Evolutionary conservation across 2,113 vertebrate genomes (phyloP).

Genomic region (Gobius niger): DNA sequence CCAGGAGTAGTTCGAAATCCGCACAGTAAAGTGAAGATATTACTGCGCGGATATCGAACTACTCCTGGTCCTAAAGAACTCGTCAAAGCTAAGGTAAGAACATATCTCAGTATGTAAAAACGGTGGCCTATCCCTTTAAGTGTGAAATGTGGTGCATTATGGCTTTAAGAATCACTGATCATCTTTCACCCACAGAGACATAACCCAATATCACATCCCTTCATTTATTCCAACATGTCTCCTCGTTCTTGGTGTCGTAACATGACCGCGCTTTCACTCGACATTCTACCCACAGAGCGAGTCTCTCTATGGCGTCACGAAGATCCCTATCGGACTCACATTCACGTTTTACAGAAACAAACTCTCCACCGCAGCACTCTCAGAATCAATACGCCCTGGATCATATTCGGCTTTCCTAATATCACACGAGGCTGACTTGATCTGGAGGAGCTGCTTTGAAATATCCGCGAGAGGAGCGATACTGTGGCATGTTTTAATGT

Average conservation of each 20-base stretch:
- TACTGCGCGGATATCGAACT: too few species aligned
- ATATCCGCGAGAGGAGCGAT: conserved; percentile 38
- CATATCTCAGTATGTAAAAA: too few species aligned
- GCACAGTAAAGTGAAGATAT: too few species aligned
- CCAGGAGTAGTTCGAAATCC: too few species aligned
- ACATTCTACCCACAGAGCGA: conserved; percentile 26
- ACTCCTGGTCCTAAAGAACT: too few species aligned
- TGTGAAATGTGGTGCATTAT: too few species aligned
- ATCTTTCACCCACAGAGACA: too few species aligned
- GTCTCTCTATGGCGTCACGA: conserved; percentile 26
- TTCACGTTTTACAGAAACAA: conserved; percentile 32
- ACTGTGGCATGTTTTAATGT: too few species aligned
- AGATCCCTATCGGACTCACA: conserved; percentile 43
- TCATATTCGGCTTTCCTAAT: conserved; percentile 62
- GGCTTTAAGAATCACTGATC: too few species aligned
- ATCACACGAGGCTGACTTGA: conserved; percentile 45
- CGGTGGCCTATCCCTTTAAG: too few species aligned
- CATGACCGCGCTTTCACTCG: conserved; percentile 13
- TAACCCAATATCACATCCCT: too few species aligned
- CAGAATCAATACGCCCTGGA: conserved; percentile 66
- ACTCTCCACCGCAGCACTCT: conserved; percentile 24
- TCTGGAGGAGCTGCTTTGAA: conserved; percentile 50
- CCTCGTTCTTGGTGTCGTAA: conserved; percentile 17
- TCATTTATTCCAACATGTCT: not conserved
- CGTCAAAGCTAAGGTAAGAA: too few species aligned